Evolutionary conservation across 1,140 invertebrate species (phyloP).

Genomic region (Aphelinus certus): DNA sequence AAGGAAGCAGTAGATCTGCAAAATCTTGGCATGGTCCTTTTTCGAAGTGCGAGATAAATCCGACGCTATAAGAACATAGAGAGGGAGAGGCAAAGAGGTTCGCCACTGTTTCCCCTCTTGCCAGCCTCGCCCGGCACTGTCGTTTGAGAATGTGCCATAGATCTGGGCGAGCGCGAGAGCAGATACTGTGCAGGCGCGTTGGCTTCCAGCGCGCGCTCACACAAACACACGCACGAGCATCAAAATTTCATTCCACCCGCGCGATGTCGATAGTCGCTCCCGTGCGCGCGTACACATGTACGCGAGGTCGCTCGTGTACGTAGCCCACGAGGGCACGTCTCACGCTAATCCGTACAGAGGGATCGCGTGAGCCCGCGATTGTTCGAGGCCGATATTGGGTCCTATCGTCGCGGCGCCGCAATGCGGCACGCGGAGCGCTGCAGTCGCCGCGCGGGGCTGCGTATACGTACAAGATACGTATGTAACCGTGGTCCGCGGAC

Average conservation of each 20-base stretch:
- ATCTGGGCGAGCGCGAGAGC: neutral
- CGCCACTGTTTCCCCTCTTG: too few species aligned
- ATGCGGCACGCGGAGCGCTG: conserved; percentile 50
- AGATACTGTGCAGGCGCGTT: neutral
- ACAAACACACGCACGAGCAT: conserved; percentile 8
- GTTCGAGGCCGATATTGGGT: conserved; percentile 49
- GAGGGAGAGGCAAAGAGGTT: neutral
- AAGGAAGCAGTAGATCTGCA: conserved; percentile 18
- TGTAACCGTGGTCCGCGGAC: too few species aligned
- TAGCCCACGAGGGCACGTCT: too few species aligned
- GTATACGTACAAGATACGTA: too few species aligned
- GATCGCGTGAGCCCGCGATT: conserved; percentile 2
- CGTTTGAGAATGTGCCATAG: conserved; percentile 20
- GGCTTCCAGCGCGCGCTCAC: neutral
- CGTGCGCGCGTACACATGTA: too few species aligned
- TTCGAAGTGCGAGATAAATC: conserved; percentile 27
- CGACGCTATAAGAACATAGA: conserved; percentile 2
- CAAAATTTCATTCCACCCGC: too few species aligned
- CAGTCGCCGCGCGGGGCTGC: too few species aligned
- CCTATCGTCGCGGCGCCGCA: conserved; percentile 53
- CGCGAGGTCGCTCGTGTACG: too few species aligned
- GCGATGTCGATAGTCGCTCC: too few species aligned
- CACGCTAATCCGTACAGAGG: neutral
- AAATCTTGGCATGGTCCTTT: conserved; percentile 29
- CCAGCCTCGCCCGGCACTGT: neutral